Percentiles rank a stretch among this genome's conserved stretches.
These are phyloP conservation scores for Xylota sylvarum DNA, from an alignment of 2,888 invertebrate genomes.

Conservation along the genomic window DNA sequence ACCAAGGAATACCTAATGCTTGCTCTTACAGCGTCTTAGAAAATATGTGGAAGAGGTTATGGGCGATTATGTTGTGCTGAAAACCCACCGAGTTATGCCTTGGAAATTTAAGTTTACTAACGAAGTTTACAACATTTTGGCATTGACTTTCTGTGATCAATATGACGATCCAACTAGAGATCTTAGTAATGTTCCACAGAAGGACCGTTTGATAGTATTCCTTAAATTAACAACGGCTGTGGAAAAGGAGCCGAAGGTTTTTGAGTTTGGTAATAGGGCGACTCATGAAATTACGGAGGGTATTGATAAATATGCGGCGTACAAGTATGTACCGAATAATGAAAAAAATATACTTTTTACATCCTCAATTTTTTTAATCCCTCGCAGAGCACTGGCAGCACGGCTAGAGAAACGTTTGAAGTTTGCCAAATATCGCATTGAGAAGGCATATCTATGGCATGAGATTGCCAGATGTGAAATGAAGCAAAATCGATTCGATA, in stretches of 20 bases:
- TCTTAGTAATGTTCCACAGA: not conserved
- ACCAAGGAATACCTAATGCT: conserved; percentile 7
- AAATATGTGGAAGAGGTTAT: conserved; percentile 78
- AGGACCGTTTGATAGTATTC: not conserved
- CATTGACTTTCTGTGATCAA: conserved; percentile 77
- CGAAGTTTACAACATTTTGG: conserved; percentile 80
- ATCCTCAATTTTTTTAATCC: too few species aligned
- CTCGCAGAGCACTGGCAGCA: conserved; percentile 78
- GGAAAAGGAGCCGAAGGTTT: not conserved
- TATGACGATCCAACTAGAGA: conserved; percentile 21
- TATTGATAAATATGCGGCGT: not conserved
- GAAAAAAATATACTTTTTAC: not conserved
- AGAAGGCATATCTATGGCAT: conserved; percentile 80
- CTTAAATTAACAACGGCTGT: conserved; percentile 1
- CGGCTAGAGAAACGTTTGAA: conserved; percentile 79
- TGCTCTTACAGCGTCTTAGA: conserved; percentile 70
- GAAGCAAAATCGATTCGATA: conserved; percentile 76
- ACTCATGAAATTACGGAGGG: conserved; percentile 4
- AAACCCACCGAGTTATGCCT: conserved; percentile 79
- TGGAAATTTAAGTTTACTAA: conserved; percentile 80
- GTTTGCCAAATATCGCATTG: conserved; percentile 80
- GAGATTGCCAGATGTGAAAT: conserved; percentile 80
- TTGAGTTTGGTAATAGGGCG: conserved; percentile 22
- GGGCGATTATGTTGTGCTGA: conserved; percentile 78
- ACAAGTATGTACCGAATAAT: conserved; percentile 11